Conservation (phyloP, 2,888 invertebrate species). For the Oscheius onirici region DNA sequence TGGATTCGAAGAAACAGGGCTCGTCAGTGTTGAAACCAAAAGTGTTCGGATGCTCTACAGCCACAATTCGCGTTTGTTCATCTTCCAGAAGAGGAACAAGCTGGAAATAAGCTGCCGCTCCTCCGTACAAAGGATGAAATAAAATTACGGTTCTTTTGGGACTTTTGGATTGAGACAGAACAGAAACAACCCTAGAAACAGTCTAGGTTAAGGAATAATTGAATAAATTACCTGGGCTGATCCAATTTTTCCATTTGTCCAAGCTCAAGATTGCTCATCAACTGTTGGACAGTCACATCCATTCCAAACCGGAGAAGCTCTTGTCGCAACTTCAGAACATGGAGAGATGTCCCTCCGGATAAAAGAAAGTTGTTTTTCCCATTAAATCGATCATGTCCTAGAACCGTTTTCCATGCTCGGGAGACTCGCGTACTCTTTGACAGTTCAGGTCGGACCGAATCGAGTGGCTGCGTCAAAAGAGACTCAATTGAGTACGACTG, state of each 20-base stretch:
- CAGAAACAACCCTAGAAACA: conserved; percentile 4
- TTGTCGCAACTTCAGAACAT: conserved; percentile 48
- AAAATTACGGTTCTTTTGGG: conserved; percentile 8
- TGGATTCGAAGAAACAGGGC: not conserved
- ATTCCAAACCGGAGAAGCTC: conserved; percentile 35
- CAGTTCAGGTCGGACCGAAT: not conserved
- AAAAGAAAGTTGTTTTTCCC: conserved; percentile 50
- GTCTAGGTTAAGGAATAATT: not conserved
- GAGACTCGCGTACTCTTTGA: not conserved
- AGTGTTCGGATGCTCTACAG: conserved; percentile 29
- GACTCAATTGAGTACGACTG: not conserved
- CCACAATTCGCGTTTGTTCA: conserved; percentile 1
- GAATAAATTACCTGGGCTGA: not conserved
- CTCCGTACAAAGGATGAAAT: conserved; percentile 29
- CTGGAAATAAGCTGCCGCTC: conserved; percentile 12
- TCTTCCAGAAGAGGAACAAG: not conserved
- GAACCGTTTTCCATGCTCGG: conserved; percentile 10
- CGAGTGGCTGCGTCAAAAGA: not conserved
- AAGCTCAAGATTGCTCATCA: conserved; percentile 35
- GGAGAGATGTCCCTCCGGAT: conserved; percentile 60
- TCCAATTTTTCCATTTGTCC: conserved; percentile 14
- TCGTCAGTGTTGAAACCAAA: conserved; percentile 5
- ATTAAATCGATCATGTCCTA: conserved; percentile 22
- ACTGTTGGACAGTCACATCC: conserved; percentile 33
- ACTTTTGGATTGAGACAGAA: not conserved